Base-by-base conservation (phyloP, 2,797 vertebrate species). In the Paedocypris micromegethes region DNA sequence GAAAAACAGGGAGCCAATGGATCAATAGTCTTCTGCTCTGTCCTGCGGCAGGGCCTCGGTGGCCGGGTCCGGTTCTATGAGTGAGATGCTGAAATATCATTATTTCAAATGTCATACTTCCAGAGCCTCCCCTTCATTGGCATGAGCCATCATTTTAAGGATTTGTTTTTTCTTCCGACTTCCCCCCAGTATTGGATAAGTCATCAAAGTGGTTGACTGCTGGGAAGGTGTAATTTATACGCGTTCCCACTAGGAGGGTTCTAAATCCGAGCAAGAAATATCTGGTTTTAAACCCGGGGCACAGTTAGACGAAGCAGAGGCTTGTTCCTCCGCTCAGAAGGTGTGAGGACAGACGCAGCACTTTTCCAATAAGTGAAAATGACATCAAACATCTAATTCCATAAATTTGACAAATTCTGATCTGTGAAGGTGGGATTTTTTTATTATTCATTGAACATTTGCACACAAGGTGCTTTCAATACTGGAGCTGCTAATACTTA, bases 1-100 rank as follows among this genome's bases (percentile, higher is more conserved):
- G 73, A 79, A 80, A 77, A 79, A 70, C 72, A 71, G 69, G 61
- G 71, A 75, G 55, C 66, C 51, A 8, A 44, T 38, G 39, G 72
- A 83, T 83, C 74, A 69, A 84, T 81, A 38, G 6, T 68, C 68
- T 78, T 73, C 60, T 73, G 62, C 55, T 59, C 70, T 59, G 57
- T 75, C 69, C 74, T 50, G 47, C 69, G 59, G 58, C 62, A 23
- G 40, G 73, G 39, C 56, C 58, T 46, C 43, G 5, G 72, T 43
- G 9, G 48, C 47, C 66, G 46, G 57, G 46, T 64, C 64, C 58
- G 47, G 65, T 74, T 72, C 23, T 23, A 74, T 72, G 75, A 74
- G 72, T 9, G 48, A 68, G 56, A 68, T 55, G 64, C 71, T 47
- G 60, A 59, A 61, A 69, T 74, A 77, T 72, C 68, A 72, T 77